Evolutionary conservation across 1,140 invertebrate genomes (phyloP).

Genomic region (Diorhabda carinulata): DNA sequence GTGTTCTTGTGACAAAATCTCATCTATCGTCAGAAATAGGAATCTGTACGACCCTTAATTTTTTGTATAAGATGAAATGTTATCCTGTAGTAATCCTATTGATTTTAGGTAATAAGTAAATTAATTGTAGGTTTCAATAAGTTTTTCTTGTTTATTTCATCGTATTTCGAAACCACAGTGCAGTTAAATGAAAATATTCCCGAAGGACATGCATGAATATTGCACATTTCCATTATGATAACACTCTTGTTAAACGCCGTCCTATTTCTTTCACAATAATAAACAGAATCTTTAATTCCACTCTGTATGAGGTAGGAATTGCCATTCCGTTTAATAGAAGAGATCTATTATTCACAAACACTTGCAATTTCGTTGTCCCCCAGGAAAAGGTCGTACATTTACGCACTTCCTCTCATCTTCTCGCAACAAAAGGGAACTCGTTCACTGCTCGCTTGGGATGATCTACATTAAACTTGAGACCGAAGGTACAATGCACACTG

Average conservation of each 20-base stretch:
- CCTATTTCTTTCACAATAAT: neutral
- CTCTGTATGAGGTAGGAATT: neutral
- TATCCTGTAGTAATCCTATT: too few species aligned
- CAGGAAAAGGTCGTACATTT: neutral
- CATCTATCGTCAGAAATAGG: too few species aligned
- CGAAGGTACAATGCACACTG: neutral
- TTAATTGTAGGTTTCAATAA: too few species aligned
- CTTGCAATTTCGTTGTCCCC: neutral
- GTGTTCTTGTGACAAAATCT: too few species aligned
- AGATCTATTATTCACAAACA: slow-evolving; percentile 2
- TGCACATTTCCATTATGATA: neutral
- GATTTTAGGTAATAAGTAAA: too few species aligned
- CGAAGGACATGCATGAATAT: neutral
- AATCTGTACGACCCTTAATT: too few species aligned
- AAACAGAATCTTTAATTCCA: neutral
- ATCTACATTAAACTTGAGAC: slow-evolving; percentile 1
- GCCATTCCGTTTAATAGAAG: slow-evolving; percentile 2
- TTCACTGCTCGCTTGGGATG: neutral
- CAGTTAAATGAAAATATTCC: too few species aligned
- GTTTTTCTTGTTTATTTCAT: too few species aligned
- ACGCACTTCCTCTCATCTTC: slow-evolving; percentile 1
- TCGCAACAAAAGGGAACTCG: neutral
- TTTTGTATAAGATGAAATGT: too few species aligned
- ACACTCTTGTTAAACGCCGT: neutral
- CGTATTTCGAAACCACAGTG: too few species aligned